Evolutionary conservation across 2,113 vertebrate genomes (phyloP).

Genomic region (Polyodon spathula): DNA sequence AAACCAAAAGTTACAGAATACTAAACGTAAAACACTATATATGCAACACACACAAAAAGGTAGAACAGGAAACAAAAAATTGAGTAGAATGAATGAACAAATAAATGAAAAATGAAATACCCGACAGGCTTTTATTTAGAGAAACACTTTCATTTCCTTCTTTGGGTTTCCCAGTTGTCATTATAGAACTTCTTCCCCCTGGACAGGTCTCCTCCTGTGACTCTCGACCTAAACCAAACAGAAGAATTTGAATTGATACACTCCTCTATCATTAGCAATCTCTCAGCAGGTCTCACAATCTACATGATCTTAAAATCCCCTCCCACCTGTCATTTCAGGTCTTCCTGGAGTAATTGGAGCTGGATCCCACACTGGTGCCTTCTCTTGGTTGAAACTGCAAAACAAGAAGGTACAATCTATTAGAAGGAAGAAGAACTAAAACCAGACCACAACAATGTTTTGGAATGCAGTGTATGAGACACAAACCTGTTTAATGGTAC

Average conservation of each 20-base stretch:
- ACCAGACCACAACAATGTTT: not conserved
- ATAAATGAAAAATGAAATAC: not conserved
- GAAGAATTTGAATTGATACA: not conserved
- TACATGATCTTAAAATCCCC: not conserved
- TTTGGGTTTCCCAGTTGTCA: not conserved
- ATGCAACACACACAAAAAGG: no score
- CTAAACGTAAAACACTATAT: no score
- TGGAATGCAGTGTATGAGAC: not conserved
- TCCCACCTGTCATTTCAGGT: constrained; percentile 35
- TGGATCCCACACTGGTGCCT: constrained; percentile 37
- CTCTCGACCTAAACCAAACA: constrained; percentile 22
- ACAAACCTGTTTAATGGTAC: constrained; percentile 1
- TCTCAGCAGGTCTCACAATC: not conserved
- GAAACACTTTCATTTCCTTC: not conserved
- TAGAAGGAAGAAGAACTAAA: not conserved
- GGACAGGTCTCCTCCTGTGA: not conserved
- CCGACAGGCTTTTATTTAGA: not conserved
- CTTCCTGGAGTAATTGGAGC: constrained; percentile 17
- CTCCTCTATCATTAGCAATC: not conserved
- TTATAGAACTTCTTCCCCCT: not conserved
- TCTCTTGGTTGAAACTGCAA: constrained; percentile 43
- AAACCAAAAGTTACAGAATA: no score
- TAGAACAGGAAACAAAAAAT: no score
- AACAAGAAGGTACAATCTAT: not conserved
- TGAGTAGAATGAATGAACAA: no score